These are phyloP conservation scores for Chelonus insularis DNA, from an alignment of 1,140 invertebrate genomes.

Conservation along the genomic window DNA sequence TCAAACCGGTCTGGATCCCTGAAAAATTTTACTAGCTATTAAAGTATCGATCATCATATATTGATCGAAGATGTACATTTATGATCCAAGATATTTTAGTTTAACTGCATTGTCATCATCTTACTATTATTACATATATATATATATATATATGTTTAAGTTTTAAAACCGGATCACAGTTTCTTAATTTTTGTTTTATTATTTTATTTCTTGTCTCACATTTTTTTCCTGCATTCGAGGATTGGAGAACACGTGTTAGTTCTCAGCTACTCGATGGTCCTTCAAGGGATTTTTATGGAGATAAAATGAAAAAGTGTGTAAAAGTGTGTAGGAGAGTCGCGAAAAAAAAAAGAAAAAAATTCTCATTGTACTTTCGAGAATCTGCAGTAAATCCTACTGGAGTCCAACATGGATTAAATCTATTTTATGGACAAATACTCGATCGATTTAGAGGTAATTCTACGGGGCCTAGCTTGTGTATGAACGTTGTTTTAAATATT, in stretches of 20 bases:
- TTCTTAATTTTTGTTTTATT: too few relatives aligned
- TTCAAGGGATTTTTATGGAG: conserved; percentile 5
- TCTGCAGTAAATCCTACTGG: not conserved
- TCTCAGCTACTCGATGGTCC: conserved; percentile 1
- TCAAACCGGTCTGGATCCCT: conserved; percentile 1
- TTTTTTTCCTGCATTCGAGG: not conserved
- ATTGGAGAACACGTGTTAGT: not conserved
- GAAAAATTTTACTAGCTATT: not conserved
- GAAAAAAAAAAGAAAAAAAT: not conserved
- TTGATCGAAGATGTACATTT: not conserved
- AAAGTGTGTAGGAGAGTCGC: not conserved
- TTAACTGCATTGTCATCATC: not conserved
- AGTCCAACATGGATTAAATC: too few relatives aligned
- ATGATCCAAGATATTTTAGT: not conserved
- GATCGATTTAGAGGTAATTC: too few relatives aligned
- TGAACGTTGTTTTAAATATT: too few relatives aligned
- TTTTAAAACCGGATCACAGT: too few relatives aligned
- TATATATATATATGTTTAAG: too few relatives aligned
- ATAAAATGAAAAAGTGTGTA: conserved; percentile 6
- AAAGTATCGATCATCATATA: conserved; percentile 1
- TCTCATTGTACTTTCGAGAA: not conserved
- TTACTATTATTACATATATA: too few relatives aligned
- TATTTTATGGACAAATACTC: too few relatives aligned
- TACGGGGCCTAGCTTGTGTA: too few relatives aligned
- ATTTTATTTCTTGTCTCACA: too few relatives aligned